Conservation (phyloP, 2,113 vertebrate genomes). For the Rutilus rutilus region DNA sequence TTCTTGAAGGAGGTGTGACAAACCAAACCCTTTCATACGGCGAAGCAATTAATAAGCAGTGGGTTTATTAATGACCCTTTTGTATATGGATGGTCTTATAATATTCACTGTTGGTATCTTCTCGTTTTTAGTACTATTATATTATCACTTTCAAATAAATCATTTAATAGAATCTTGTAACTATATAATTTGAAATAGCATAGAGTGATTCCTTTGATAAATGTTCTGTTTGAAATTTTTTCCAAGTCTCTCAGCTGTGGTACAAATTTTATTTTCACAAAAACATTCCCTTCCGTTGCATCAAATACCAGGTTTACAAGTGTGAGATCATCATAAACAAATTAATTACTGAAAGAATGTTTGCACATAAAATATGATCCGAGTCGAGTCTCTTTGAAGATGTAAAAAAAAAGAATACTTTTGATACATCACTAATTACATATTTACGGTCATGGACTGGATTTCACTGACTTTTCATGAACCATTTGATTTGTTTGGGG, state of each 20-base stretch:
- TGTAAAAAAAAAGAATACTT: neutral
- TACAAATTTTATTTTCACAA: constrained; percentile 12
- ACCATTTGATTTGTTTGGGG: neutral
- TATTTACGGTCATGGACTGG: neutral
- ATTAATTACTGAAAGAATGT: neutral
- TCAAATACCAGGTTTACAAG: constrained; percentile 9
- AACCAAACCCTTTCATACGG: neutral
- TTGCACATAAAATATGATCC: neutral
- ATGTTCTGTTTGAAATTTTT: constrained; percentile 3
- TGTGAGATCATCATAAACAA: neutral
- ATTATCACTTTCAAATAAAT: constrained; percentile 6
- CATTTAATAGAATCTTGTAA: neutral
- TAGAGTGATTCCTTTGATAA: constrained; percentile 22
- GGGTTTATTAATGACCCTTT: neutral
- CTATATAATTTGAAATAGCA: neutral
- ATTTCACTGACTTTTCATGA: neutral
- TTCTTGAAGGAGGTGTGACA: neutral
- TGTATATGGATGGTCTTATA: neutral
- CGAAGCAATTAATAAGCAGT: neutral
- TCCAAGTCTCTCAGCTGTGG: neutral
- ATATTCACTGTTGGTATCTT: neutral
- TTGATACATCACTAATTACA: neutral
- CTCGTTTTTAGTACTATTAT: neutral
- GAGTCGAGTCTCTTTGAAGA: neutral
- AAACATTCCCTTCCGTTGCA: neutral